Evolutionary conservation across 2,888 invertebrate genomes (phyloP).

Genomic region (Nasonovia ribisnigri): DNA sequence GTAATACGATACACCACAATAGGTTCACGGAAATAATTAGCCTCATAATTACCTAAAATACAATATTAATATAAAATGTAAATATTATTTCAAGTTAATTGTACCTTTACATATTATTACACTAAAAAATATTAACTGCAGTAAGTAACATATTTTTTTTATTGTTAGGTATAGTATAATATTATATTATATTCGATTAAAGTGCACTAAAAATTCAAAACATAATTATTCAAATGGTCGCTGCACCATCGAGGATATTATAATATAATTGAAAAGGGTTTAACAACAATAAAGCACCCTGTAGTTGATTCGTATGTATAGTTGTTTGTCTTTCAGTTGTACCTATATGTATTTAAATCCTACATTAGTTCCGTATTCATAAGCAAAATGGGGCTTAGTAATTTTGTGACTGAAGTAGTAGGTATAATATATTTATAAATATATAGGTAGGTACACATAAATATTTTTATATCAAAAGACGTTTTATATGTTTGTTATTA

Average conservation of each 20-base stretch:
- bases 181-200: neutral
- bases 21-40: neutral
- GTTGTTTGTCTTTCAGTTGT: neutral
- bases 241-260: neutral
- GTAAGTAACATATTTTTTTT: neutral
- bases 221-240: neutral
- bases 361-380: neutral
- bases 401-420: neutral
- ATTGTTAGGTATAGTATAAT: neutral
- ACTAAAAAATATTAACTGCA: neutral
- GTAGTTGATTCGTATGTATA: neutral
- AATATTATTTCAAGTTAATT: neutral
- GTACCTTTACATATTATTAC: neutral
- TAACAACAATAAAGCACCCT: neutral
- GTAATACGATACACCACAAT: neutral
- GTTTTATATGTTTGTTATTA: conserved; percentile 4
- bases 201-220: neutral
- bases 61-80: neutral
- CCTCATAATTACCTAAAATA: neutral
- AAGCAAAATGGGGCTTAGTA: neutral
- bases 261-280: neutral
- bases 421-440: neutral
- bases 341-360: conserved; percentile 2
- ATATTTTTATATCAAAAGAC: conserved; percentile 25
- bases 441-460: neutral